Evolutionary conservation across 2,113 vertebrate species (phyloP).

Genomic region (Diphyllodes magnificus): DNA sequence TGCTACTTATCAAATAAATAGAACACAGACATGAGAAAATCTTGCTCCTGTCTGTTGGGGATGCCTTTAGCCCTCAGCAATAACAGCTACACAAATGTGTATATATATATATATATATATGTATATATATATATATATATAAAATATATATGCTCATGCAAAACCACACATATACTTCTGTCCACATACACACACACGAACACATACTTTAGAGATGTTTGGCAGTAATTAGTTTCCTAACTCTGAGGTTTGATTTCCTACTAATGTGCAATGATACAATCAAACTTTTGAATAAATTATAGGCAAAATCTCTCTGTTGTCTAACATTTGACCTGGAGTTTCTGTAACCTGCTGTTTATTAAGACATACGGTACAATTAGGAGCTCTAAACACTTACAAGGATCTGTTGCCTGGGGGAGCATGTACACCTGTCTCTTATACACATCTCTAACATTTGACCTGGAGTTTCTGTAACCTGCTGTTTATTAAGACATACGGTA

Average conservation of each 20-base stretch:
- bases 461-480: slow-evolving; percentile 44
- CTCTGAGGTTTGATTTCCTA: neutral
- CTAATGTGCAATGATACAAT: neutral
- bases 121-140: neutral
- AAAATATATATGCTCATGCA: too few species aligned
- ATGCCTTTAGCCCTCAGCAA: neutral
- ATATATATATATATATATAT: too few species aligned
- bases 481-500: slow-evolving; percentile 52
- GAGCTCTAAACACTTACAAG: slow-evolving; percentile 45
- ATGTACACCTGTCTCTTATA: too few species aligned
- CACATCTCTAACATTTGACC: slow-evolving; percentile 61
- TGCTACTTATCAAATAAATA: neutral
- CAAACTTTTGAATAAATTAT: slow-evolving; percentile 60
- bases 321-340: slow-evolving; percentile 55
- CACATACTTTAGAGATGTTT: neutral
- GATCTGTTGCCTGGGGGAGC: slow-evolving; percentile 42
- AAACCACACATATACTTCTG: neutral
- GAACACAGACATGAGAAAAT: neutral
- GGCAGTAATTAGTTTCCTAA: neutral
- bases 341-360: slow-evolving; percentile 56
- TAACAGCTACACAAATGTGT: neutral
- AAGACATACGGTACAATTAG: slow-evolving; percentile 56
- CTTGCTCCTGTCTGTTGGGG: neutral
- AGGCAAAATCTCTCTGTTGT: slow-evolving; percentile 41
- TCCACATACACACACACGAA: fast-evolving